Evolutionary conservation across 2,113 vertebrate genomes (phyloP).

Genomic region (Toxotes chatareus): DNA sequence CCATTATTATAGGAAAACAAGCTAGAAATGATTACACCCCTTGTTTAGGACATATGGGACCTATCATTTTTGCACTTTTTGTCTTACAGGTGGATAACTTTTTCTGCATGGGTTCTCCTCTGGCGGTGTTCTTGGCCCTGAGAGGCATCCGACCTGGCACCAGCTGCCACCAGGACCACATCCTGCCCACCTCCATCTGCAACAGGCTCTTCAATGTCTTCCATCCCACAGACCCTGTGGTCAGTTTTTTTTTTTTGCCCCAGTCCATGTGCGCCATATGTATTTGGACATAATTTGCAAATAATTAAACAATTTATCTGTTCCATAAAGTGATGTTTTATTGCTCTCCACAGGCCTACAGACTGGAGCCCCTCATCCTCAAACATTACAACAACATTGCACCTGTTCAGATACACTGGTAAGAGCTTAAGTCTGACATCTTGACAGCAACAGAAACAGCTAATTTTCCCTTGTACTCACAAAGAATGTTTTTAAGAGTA

Average conservation of each 20-base stretch:
- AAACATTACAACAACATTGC: constrained; percentile 97
- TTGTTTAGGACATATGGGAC: neutral
- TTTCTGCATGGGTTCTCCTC: constrained; percentile 98
- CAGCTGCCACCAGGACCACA: constrained; percentile 94
- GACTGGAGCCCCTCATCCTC: constrained; percentile 95
- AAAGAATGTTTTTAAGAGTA: neutral
- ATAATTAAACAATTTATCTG: neutral
- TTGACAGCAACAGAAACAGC: neutral
- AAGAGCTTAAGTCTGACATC: constrained; percentile 31
- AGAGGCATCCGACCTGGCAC: constrained; percentile 94
- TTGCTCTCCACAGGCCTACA: constrained; percentile 89
- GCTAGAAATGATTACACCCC: neutral
- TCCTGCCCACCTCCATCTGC: constrained; percentile 94
- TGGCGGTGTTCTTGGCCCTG: constrained; percentile 96
- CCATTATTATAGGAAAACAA: neutral
- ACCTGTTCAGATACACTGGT: constrained; percentile 98
- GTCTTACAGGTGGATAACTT: constrained; percentile 94
- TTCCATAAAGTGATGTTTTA: neutral
- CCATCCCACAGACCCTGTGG: constrained; percentile 98
- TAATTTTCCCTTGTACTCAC: neutral
- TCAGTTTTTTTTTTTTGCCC: constrained; percentile 77
- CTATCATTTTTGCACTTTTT: constrained; percentile 9
- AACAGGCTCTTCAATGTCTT: constrained; percentile 95
- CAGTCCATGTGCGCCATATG: no score
- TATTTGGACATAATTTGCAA: neutral